Percentiles rank a stretch among this genome's conserved stretches.
Conservation (phyloP, 2,888 invertebrate genomes). For the Onthophagus sagittarius region DNA sequence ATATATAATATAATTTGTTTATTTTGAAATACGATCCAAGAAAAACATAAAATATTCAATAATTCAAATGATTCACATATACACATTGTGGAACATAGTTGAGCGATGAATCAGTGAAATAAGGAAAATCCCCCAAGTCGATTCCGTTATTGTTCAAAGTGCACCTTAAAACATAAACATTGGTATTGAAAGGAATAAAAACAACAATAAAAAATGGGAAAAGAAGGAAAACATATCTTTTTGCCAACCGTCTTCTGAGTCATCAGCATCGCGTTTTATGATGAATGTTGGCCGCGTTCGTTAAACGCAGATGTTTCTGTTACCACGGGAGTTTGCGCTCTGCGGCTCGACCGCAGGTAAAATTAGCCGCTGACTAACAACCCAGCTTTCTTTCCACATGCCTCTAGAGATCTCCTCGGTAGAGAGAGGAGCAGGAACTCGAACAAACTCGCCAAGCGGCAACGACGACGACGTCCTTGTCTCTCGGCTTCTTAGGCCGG, state of each 20-base stretch:
- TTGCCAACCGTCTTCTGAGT: neutral
- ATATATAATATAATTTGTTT: too few species aligned
- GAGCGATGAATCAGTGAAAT: neutral
- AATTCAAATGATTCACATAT: too few species aligned
- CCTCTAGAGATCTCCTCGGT: neutral
- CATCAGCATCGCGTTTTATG: neutral
- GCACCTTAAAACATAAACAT: neutral
- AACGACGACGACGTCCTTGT: neutral
- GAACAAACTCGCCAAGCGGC: neutral
- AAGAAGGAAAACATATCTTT: neutral
- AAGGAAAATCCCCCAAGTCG: neutral
- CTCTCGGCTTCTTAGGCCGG: slow-evolving; percentile 17
- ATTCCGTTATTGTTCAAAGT: neutral
- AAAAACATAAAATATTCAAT: too few species aligned
- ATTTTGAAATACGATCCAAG: too few species aligned
- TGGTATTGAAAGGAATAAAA: too few species aligned
- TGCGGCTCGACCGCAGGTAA: neutral
- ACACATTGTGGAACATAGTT: neutral
- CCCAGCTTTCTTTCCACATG: neutral
- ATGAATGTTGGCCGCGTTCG: neutral
- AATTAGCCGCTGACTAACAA: neutral
- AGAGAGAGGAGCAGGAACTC: neutral
- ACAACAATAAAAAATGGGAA: too few species aligned
- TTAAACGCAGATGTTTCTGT: neutral
- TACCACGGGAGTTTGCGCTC: neutral